Conservation (phyloP, 2,888 invertebrate species). For the Quadroppia sp. region DNA sequence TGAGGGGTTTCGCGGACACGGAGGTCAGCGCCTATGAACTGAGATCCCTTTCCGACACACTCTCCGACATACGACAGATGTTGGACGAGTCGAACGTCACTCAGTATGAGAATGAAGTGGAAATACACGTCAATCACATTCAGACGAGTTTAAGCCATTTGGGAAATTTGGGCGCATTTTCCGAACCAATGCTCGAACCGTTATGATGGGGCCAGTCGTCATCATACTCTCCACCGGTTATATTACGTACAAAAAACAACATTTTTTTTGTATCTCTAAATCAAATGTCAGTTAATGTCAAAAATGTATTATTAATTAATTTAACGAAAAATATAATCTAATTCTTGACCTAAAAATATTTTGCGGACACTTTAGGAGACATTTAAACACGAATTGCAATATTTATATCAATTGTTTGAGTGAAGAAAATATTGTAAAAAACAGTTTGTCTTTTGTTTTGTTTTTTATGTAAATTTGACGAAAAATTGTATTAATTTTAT, state of each 20-base stretch:
- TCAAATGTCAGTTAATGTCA: too few species aligned
- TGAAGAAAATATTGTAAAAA: not conserved
- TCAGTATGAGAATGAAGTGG: conserved; percentile 69
- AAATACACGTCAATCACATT: conserved; percentile 84
- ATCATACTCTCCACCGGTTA: not conserved
- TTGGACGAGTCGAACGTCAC: conserved; percentile 68
- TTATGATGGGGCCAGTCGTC: not conserved
- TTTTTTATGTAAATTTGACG: too few species aligned
- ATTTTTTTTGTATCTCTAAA: not conserved
- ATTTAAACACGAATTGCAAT: not conserved
- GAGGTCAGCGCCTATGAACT: conserved; percentile 76
- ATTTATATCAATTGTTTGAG: not conserved
- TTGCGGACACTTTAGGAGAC: too few species aligned
- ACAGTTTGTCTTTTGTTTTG: not conserved
- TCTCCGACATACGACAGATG: conserved; percentile 79
- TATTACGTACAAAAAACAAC: not conserved
- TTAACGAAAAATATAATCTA: too few species aligned
- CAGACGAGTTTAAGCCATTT: conserved; percentile 55
- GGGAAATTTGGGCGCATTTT: conserved; percentile 48
- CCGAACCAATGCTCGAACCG: conserved; percentile 40
- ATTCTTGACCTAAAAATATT: too few species aligned
- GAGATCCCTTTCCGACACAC: conserved; percentile 81
- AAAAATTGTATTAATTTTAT: not conserved
- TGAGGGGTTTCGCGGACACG: conserved; percentile 57
- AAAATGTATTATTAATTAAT: too few species aligned